Conservation (phyloP, 2,797 vertebrate genomes). For the Sebastes elongatus region DNA sequence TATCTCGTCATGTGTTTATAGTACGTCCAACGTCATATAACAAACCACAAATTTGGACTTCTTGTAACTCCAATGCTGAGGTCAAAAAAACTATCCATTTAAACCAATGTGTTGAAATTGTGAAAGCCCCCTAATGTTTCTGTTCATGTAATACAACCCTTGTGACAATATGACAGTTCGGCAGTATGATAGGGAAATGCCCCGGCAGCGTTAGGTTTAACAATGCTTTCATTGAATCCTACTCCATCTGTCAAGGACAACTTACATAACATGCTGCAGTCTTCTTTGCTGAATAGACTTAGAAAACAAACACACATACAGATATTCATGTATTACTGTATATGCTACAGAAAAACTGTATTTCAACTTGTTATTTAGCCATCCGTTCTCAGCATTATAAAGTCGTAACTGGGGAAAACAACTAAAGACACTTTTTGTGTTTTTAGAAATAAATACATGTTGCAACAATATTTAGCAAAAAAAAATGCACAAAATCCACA, state of each 20-base stretch:
- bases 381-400: neutral
- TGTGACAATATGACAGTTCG: slow-evolving; percentile 66
- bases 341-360: neutral
- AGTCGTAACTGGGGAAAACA: neutral
- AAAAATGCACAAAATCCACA: neutral
- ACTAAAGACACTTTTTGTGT: neutral
- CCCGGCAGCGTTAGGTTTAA: slow-evolving; percentile 53
- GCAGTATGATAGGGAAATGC: slow-evolving; percentile 57
- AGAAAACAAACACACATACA: slow-evolving; percentile 11
- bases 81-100: neutral
- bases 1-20: neutral
- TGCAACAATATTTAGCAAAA: neutral
- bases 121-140: slow-evolving; percentile 43
- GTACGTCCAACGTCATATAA: neutral
- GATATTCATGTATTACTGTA: neutral
- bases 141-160: slow-evolving; percentile 65
- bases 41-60: neutral
- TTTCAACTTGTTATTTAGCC: neutral
- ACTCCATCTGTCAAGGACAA: slow-evolving; percentile 64
- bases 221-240: slow-evolving; percentile 74
- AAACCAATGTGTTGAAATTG: slow-evolving; percentile 16
- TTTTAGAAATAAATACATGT: neutral
- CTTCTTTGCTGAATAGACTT: neutral
- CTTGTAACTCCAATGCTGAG: neutral
- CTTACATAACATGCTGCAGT: slow-evolving; percentile 28